phyloP scores from a whole-genome alignment of 2,113 vertebrate genomes.

The Podilymbus podiceps region DNA sequence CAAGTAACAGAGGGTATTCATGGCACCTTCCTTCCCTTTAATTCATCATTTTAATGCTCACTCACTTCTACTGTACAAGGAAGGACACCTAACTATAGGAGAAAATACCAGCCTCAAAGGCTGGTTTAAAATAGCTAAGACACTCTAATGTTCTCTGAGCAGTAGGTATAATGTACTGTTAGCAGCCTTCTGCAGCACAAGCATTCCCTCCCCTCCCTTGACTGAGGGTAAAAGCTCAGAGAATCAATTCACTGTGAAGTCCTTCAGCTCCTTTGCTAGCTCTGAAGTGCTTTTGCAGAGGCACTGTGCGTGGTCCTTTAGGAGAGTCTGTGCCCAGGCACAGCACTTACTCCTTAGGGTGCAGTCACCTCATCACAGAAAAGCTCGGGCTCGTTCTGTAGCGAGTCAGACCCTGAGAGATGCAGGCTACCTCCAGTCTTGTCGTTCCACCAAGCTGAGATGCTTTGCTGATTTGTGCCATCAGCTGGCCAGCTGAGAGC shows the following conservation, averaged over 20 bases:
- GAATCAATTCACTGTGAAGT: slow-evolving; percentile 27
- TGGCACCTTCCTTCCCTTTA: not conserved
- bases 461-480: accelerated
- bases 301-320: not conserved
- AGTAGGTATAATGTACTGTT: not conserved
- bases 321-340: not conserved
- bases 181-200: not conserved
- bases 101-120: not conserved
- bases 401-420: not conserved
- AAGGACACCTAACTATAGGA: not conserved
- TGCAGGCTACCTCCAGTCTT: not conserved
- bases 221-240: not conserved
- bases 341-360: not conserved
- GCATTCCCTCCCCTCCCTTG: not conserved
- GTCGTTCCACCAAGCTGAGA: not conserved
- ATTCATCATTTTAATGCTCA: not conserved
- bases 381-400: not conserved
- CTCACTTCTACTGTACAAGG: not conserved
- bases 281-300: not conserved
- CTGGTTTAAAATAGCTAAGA: not conserved
- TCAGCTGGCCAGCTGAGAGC: not conserved
- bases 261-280: not conserved
- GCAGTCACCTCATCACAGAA: not conserved
- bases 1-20: not conserved
- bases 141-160: not conserved